Base-by-base conservation (phyloP, 2,797 vertebrate genomes). In the Arnoldichthys spilopterus region DNA sequence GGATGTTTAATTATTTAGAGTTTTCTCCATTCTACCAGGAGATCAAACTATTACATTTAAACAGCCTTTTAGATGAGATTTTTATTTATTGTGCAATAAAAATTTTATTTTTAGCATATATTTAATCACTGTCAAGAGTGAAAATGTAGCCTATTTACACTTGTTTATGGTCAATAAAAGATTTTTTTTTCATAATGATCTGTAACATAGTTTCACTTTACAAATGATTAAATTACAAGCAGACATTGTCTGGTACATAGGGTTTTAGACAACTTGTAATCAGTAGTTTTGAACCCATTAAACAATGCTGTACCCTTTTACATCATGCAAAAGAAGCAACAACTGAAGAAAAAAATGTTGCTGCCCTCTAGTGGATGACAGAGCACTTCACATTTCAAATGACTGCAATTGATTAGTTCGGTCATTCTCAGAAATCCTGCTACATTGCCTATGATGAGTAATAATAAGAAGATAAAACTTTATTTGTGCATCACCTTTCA, bases 351-450 rank as follows among this genome's bases (percentile, higher is more conserved):
- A 2, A 30, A 75, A 70, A 28, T 53, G 63, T 80, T 84, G 81
- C 79, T 80, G 47, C 59, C 77, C 80, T 86, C 87, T 85, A 62
- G 84, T 84, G 86, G 85, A 26, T 15, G 15, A 47, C 67, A 16
- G 3, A 49, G 2, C 9, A 62, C 63, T 71, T 30, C 56, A 49
- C 70, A 76, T 63, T 80, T 47, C 34, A 37, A 43, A 37, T 54
- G 2, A 78, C 16, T 72, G 61, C 26, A 5, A 43, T 1, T 7
- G 20, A n/a, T n/a, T n/a, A 18, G 0, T 22, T 34, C 15, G 0
- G 58, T 32, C 1, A 1, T 24, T 24, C 1, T 18, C n/a, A n/a
- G n/a, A n/a, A n/a, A n/a, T n/a, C n/a, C n/a, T n/a, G n/a, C n/a
- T n/a, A n/a, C n/a, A n/a, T n/a, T n/a, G n/a, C n/a, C n/a, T n/a